Percentiles rank a stretch among this genome's conserved stretches.
phyloP scores from a whole-genome alignment of 2,113 vertebrate species.

The Ariopsis seemanni region DNA sequence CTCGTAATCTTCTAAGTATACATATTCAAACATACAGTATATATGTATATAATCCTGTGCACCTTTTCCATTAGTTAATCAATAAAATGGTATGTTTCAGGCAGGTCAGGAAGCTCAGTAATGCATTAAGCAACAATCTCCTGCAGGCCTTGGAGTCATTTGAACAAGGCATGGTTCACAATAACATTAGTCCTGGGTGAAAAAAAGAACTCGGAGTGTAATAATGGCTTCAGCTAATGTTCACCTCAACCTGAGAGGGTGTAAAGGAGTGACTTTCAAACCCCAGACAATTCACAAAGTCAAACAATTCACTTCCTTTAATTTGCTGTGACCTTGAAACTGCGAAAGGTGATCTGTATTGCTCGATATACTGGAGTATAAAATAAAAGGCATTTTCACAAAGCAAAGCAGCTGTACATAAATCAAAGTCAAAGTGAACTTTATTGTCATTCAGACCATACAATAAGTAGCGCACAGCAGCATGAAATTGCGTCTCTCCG shows the following conservation, averaged over 20 bases:
- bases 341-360: background rate
- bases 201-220: background rate
- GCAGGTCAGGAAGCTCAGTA: background rate
- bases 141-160: background rate
- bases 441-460: too few relatives aligned
- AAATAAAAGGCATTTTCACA: background rate
- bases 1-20: background rate
- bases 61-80: background rate
- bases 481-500: too few relatives aligned
- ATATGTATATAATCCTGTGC: background rate
- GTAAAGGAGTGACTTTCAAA: background rate
- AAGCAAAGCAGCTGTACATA: background rate
- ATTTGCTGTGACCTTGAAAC: background rate
- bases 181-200: background rate
- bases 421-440: background rate
- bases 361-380: background rate
- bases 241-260: background rate
- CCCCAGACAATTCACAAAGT: background rate
- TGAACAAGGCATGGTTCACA: background rate
- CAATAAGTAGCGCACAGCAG: too few relatives aligned
- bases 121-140: background rate
- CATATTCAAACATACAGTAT: background rate
- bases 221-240: background rate
- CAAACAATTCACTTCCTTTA: background rate
- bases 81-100: background rate